These are phyloP conservation scores for Leptocoma aspasia DNA, from an alignment of 2,113 vertebrate species.

Conservation along the genomic window DNA sequence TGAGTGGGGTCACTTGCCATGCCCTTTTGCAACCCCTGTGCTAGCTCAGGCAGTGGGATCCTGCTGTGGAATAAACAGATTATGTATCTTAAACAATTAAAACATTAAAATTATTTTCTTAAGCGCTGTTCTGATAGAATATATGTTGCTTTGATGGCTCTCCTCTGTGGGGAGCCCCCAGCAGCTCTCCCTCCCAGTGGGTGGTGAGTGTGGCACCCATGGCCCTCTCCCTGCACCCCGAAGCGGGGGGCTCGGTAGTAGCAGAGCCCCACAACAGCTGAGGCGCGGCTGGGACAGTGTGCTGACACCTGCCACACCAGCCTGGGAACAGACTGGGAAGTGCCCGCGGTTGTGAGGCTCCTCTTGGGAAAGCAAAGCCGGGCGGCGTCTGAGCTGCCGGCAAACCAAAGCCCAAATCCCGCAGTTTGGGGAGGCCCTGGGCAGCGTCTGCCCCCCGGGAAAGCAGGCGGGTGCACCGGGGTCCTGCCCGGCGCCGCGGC, in stretches of 20 bases:
- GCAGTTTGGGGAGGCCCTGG: rapidly evolving
- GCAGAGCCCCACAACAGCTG: background rate
- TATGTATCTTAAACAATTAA: background rate
- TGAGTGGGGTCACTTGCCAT: rapidly evolving
- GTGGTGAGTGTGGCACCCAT: rapidly evolving
- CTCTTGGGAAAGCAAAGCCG: background rate
- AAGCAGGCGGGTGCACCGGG: background rate
- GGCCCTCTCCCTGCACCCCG: background rate
- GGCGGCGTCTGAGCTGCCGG: background rate
- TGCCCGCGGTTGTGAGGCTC: rapidly evolving
- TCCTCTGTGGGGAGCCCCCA: background rate
- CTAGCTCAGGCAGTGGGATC: background rate
- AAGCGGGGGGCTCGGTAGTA: rapidly evolving
- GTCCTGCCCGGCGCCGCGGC: background rate
- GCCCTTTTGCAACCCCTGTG: background rate
- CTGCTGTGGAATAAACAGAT: background rate
- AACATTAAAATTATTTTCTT: slow-evolving; percentile 47
- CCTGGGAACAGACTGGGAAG: background rate
- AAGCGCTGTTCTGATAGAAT: background rate
- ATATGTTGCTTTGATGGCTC: background rate
- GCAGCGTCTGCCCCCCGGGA: background rate
- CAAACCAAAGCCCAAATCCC: background rate
- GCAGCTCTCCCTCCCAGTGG: background rate
- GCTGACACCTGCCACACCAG: rapidly evolving
- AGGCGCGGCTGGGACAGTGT: background rate